Base-by-base conservation (phyloP, 2,797 vertebrate genomes). In the Sebastes cheni region DNA sequence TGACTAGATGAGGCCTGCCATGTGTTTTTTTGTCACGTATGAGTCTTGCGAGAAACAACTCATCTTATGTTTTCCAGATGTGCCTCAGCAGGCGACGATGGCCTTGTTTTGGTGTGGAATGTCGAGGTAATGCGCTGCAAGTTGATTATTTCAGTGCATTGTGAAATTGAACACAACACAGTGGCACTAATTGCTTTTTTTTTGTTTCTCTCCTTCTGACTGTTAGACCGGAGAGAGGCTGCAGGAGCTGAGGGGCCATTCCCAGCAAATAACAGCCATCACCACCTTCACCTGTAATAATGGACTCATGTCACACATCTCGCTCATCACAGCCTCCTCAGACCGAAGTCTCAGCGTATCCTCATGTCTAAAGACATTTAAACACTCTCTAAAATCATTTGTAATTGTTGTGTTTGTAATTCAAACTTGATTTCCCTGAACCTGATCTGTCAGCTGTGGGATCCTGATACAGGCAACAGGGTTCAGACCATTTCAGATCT, bases 61-160 rank as follows among this genome's bases (percentile, higher is more conserved):
- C 50, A 8, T 42, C 16, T 39, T 34, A 0, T 87, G 54, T 81
- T 68, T 81, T 71, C 74, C 92, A 99, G 98, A 88, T 99, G 97
- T 96, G 98, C 97, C n/a, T 99, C 98, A 54, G 97, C 98, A 16
- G 97, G 98, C 32, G 98, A 99, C 75, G 98, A 99, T 79, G 98
- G 98, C 67, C 92, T 97, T 25, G 78, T 99, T 60, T 87, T 97
- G 94, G 93, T 99, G 12, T 99, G 98, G 98, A 97, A 97, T 86
- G 92, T 96, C 13, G 96, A 99, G 97, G 98, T 99, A 80, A 90
- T 34, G 5, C 88, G 91, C 27, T 20, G 10, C 14, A 20, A 13
- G 46, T 32, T 8, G 4, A 56, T 83, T 10, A 56, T 77, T 36
- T 27, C 66, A 30, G 6, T 27, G 11, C 5, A 10, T 29, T 29